Percentiles rank a stretch among this genome's conserved stretches.
Evolutionary conservation across 2,888 invertebrate species (phyloP).

Genomic region (Griposia aprilina): DNA sequence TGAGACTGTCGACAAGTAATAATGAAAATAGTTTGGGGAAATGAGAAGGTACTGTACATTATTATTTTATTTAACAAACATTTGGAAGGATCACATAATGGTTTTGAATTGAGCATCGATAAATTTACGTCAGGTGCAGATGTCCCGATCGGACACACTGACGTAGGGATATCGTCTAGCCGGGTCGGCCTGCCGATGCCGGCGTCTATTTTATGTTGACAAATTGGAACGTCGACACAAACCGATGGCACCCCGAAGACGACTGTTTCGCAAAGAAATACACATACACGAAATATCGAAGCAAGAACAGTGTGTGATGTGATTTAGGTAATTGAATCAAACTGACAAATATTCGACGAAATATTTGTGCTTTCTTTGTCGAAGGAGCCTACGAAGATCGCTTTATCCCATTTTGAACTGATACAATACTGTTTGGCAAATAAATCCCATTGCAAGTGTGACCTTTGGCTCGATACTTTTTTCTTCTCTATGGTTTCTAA

Average conservation of each 20-base stretch:
- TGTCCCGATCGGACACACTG: slow-evolving; percentile 55
- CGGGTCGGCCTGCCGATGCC: slow-evolving; percentile 30
- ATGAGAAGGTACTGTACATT: neutral
- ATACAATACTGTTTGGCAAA: slow-evolving; percentile 33
- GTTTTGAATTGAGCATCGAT: slow-evolving; percentile 61
- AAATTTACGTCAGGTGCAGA: slow-evolving; percentile 72
- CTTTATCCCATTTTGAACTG: slow-evolving; percentile 40
- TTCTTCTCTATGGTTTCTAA: slow-evolving; percentile 1
- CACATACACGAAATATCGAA: slow-evolving; percentile 45
- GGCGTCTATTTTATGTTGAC: slow-evolving; percentile 64
- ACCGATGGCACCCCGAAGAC: slow-evolving; percentile 48
- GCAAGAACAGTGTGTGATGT: slow-evolving; percentile 51
- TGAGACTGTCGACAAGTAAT: slow-evolving; percentile 30
- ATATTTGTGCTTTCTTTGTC: slow-evolving; percentile 18
- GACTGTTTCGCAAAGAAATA: slow-evolving; percentile 53
- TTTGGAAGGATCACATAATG: slow-evolving; percentile 10
- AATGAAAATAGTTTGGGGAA: slow-evolving; percentile 39
- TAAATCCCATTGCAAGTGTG: slow-evolving; percentile 43
- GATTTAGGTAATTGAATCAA: slow-evolving; percentile 58
- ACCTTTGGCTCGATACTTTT: slow-evolving; percentile 10
- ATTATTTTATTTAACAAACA: slow-evolving; percentile 15
- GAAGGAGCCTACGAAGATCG: slow-evolving; percentile 28
- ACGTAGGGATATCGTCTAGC: slow-evolving; percentile 60
- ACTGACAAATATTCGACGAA: slow-evolving; percentile 51
- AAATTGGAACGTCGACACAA: slow-evolving; percentile 66